Conservation (phyloP, 2,113 vertebrate species). For the Stegostoma tigrinum region DNA sequence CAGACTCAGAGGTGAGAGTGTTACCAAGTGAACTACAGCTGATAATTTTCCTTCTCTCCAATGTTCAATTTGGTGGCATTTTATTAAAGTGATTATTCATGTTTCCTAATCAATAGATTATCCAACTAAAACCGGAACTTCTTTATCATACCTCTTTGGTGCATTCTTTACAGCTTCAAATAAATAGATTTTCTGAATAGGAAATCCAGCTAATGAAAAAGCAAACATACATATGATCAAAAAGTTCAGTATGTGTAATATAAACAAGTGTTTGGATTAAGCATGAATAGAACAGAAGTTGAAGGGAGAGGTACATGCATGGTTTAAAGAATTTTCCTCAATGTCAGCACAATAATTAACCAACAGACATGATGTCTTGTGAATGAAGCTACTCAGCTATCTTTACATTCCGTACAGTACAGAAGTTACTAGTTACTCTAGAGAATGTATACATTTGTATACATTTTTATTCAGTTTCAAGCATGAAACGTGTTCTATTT, state of each 20-base stretch:
- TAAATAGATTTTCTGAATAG: neutral
- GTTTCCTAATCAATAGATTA: neutral
- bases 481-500: neutral
- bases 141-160: neutral
- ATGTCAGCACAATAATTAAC: neutral
- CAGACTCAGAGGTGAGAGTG: neutral
- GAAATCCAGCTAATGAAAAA: neutral
- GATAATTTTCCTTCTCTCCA: neutral
- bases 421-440: neutral
- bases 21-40: neutral
- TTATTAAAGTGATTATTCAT: neutral
- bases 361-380: neutral
- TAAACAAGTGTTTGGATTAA: slow-evolving; percentile 10
- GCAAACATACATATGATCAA: neutral
- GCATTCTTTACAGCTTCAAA: neutral
- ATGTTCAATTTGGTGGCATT: neutral
- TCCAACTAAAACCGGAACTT: neutral
- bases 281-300: neutral
- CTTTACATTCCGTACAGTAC: neutral
- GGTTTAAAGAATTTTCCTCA: neutral
- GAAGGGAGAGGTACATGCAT: neutral
- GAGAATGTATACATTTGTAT: neutral
- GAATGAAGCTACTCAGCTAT: neutral
- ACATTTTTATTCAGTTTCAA: neutral
- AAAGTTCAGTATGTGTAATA: neutral